phyloP scores from a whole-genome alignment of 2,113 vertebrate species.

The Aramus guarauna region DNA sequence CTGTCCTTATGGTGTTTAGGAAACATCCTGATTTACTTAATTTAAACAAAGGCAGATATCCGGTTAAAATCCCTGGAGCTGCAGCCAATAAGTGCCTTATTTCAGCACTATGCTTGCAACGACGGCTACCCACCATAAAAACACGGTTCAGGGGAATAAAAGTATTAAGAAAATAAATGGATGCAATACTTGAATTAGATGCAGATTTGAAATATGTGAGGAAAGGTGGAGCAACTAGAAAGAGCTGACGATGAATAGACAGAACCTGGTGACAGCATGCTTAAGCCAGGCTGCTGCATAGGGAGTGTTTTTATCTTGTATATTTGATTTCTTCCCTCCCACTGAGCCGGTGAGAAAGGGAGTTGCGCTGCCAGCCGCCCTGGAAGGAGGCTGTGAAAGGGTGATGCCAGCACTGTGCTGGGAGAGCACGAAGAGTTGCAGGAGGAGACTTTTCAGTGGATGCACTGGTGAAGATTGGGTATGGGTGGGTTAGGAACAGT shows the following conservation, averaged over 20 bases:
- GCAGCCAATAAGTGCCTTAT: slow-evolving; percentile 43
- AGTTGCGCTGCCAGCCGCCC: neutral
- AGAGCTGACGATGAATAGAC: neutral
- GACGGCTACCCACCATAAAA: neutral
- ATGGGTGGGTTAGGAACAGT: neutral
- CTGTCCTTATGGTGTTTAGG: slow-evolving; percentile 51
- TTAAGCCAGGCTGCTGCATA: neutral
- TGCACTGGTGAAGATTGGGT: neutral
- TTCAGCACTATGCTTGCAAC: slow-evolving; percentile 36
- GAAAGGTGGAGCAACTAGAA: neutral
- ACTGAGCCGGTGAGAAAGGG: neutral
- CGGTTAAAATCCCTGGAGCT: slow-evolving; percentile 53
- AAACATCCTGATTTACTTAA: slow-evolving; percentile 64
- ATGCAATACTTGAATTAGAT: slow-evolving; percentile 5
- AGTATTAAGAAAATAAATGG: slow-evolving; percentile 44
- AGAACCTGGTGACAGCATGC: neutral
- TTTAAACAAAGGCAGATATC: slow-evolving; percentile 68
- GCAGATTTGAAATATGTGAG: slow-evolving; percentile 10
- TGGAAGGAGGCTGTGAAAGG: neutral
- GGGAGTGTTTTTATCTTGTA: neutral
- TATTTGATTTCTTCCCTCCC: neutral
- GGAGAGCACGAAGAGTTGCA: neutral
- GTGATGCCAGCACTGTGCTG: neutral
- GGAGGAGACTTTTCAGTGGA: neutral
- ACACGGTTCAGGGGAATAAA: neutral